A percentile compares a stretch with the other conserved stretches of the same genome.
These are phyloP conservation scores for Sminthurides aquaticus DNA, from an alignment of 2,888 invertebrate genomes.

Conservation along the genomic window DNA sequence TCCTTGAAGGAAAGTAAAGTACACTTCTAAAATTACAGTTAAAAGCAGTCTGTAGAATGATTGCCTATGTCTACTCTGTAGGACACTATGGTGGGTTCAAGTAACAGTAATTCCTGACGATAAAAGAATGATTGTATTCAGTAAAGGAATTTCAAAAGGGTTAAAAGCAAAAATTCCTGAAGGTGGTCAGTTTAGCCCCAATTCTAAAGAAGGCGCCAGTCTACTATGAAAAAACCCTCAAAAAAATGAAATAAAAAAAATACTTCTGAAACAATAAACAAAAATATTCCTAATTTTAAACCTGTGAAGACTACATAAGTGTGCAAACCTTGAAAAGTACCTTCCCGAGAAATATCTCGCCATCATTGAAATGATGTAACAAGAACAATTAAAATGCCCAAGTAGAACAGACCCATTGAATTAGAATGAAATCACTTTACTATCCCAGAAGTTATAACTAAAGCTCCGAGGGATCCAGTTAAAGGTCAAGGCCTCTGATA, in stretches of 20 bases:
- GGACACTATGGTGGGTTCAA: conserved; percentile 54
- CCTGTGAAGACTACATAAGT: conserved; percentile 55
- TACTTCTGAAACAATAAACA: conserved; percentile 66
- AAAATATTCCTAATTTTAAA: conserved; percentile 62
- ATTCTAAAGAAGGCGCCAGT: conserved; percentile 53
- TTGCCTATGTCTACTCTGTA: conserved; percentile 48
- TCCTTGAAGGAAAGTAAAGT: conserved; percentile 61
- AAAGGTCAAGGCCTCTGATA: conserved; percentile 61
- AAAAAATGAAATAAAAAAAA: conserved; percentile 58
- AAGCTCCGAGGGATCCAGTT: conserved; percentile 54
- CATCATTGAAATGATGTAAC: conserved; percentile 61
- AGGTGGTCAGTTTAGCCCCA: conserved; percentile 60
- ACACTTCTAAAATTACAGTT: conserved; percentile 56
- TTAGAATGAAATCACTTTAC: conserved; percentile 59
- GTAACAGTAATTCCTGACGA: conserved; percentile 64
- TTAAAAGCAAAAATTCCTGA: conserved; percentile 57
- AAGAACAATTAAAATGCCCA: conserved; percentile 50
- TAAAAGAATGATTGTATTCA: conserved; percentile 66
- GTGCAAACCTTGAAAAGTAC: conserved; percentile 60
- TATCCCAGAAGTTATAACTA: conserved; percentile 55
- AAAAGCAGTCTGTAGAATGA: conserved; percentile 44
- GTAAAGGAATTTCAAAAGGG: conserved; percentile 61
- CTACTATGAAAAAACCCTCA: conserved; percentile 50
- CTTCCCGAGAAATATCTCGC: conserved; percentile 62
- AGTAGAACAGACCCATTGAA: conserved; percentile 51